Percentiles rank a stretch among this genome's conserved stretches.
Conservation (phyloP, 2,888 invertebrate genomes). For the Eilema depressum region DNA sequence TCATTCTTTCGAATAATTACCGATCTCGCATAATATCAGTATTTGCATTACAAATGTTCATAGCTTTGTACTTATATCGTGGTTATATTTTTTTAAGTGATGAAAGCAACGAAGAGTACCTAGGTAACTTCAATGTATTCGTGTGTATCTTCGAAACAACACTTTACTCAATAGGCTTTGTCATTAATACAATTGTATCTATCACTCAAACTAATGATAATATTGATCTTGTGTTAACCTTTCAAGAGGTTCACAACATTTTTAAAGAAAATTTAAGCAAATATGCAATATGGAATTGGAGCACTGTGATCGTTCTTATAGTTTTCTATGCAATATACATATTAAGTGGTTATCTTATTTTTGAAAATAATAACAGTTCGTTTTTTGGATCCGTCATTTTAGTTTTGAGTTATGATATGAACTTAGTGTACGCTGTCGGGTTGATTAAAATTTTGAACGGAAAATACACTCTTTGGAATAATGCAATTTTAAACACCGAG, state of each 20-base stretch:
- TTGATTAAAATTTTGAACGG: conserved; percentile 19
- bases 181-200: conserved; percentile 1
- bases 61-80: background rate
- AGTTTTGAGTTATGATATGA: conserved; percentile 7
- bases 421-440: conserved; percentile 18
- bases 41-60: background rate
- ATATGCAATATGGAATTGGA: conserved; percentile 7
- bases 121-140: background rate
- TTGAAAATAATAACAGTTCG: background rate
- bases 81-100: background rate
- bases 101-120: background rate
- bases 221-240: conserved; percentile 14
- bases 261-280: background rate
- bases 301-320: background rate
- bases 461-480: conserved; percentile 23
- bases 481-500: background rate
- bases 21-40: background rate
- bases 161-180: background rate
- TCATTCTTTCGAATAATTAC: conserved; percentile 3
- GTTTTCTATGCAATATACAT: background rate
- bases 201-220: background rate
- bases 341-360: background rate
- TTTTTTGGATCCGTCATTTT: background rate
- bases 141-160: background rate
- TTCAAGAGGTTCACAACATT: conserved; percentile 16